Base-by-base conservation (phyloP, 2,797 vertebrate genomes). In the Sebastes itinus region DNA sequence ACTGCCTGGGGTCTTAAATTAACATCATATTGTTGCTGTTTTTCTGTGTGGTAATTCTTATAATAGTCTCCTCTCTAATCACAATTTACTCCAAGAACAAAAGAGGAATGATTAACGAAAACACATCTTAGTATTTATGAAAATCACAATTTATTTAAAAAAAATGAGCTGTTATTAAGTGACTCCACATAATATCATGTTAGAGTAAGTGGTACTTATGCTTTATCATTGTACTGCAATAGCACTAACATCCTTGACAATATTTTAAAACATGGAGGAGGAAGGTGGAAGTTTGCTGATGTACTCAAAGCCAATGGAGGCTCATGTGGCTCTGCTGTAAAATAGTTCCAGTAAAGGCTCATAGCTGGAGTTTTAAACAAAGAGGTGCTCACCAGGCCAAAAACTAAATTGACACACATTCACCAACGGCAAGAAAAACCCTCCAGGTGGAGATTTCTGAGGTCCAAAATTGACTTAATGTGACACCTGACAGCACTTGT, bases 71-170 rank as follows among this genome's bases (percentile, higher is more conserved):
- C 4, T 63, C 20, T 42, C 5, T 62, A 65, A 77, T 77, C 22
- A 61, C 49, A 23, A 27, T 77, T 77, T 72, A 60, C 18, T 62
- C 6, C 2, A 7, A 49, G 23, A 83, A 80, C 35, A 82, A 62
- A 72, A 56, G n/a, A 27, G 16, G 35, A 58, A 82, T 38, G 16
- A 20, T 46, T n/a, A 16, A 56, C 28, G 56, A 61, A 72, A 70
- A 75, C 33, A 25, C 32, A 35, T 56, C 8, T 12, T 16, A 25
- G 7, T 42, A 58, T 64, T 68, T 46, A 32, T 61, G 23, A 60
- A 77, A 64, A 78, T 58, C 14, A 20, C 9, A 33, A 27, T 74
- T 68, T 71, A 70, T 77, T 77, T 61, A 0, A 20, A 23, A 20
- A 55, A 42, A 61, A 27, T 20, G 3, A 67, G n/a, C 30, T 59